Percentiles rank a stretch among this genome's conserved stretches.
These are phyloP conservation scores for Acropternis orthonyx DNA, from an alignment of 2,797 vertebrate species.

Conservation along the genomic window DNA sequence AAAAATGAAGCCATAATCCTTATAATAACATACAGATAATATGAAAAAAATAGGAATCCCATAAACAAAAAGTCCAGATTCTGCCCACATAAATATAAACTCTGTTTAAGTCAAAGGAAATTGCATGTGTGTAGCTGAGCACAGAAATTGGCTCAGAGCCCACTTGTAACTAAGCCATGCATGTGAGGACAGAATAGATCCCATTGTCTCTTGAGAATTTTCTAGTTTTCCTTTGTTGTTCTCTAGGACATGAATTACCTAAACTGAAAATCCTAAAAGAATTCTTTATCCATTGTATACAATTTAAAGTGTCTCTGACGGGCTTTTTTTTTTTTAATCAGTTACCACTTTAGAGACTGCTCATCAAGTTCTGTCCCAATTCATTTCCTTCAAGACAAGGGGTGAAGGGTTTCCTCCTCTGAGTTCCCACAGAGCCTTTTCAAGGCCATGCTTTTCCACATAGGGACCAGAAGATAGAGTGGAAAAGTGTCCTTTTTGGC, in stretches of 20 bases:
- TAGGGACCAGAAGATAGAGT: not conserved
- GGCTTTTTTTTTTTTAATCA: not conserved
- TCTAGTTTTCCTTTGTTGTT: constrained; percentile 39
- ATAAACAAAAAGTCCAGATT: not conserved
- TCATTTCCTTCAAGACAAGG: not conserved
- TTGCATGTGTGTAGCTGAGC: not conserved
- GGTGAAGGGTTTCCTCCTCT: not conserved
- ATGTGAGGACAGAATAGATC: constrained; percentile 29
- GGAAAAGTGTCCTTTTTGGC: not conserved
- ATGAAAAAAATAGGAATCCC: not conserved
- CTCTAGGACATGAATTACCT: not conserved
- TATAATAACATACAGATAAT: not conserved
- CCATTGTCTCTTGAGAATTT: constrained; percentile 22
- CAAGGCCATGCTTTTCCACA: not conserved
- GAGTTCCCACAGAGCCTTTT: not conserved
- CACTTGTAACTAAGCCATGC: not conserved
- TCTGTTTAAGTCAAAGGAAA: constrained; percentile 22
- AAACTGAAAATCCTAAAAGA: not conserved
- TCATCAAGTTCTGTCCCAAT: not conserved
- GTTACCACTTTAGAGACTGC: not conserved
- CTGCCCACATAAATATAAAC: not conserved
- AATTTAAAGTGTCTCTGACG: not conserved
- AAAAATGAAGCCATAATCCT: not conserved
- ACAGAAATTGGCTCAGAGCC: constrained; percentile 4
- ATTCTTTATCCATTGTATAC: not conserved